A percentile compares a stretch with the other conserved stretches of the same genome.
phyloP scores from a whole-genome alignment of 2,113 vertebrate genomes.

The Poeciliopsis retropinna region DNA sequence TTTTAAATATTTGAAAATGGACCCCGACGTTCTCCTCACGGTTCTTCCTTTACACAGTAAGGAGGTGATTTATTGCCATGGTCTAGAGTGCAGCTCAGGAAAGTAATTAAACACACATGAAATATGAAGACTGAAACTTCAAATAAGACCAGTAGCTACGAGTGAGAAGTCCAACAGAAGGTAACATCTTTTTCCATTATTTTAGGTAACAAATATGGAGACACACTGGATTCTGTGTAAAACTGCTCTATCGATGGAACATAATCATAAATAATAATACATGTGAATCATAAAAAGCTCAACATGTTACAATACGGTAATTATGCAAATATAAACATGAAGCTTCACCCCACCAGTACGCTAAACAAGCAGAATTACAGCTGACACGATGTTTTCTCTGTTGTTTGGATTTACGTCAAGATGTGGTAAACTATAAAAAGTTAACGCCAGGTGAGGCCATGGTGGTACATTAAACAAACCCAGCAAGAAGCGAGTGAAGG shows the following conservation, averaged over 20 bases:
- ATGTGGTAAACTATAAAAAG: not conserved
- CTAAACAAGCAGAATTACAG: slow-evolving; percentile 1
- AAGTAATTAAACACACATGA: slow-evolving; percentile 10
- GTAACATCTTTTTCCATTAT: not conserved
- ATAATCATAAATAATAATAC: not conserved
- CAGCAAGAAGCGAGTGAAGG: not conserved
- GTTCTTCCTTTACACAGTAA: slow-evolving; percentile 17
- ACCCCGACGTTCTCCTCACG: not conserved
- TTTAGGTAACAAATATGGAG: not conserved
- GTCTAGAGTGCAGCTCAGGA: slow-evolving; percentile 5
- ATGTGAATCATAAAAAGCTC: not conserved
- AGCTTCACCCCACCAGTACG: not conserved
- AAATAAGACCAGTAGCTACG: not conserved
- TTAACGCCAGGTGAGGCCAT: not conserved
- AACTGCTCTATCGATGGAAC: not conserved
- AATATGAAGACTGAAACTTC: slow-evolving; percentile 19
- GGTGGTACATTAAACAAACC: slow-evolving; percentile 19
- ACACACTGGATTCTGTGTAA: not conserved
- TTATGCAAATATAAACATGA: not conserved
- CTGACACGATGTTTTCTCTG: slow-evolving; percentile 1
- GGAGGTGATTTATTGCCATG: slow-evolving; percentile 9
- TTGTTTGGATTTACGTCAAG: not conserved
- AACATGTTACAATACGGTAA: not conserved
- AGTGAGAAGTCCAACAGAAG: not conserved
- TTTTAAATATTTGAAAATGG: slow-evolving; percentile 29